Evolutionary conservation across 2,113 vertebrate species (phyloP).

Genomic region (Xerus inauris): DNA sequence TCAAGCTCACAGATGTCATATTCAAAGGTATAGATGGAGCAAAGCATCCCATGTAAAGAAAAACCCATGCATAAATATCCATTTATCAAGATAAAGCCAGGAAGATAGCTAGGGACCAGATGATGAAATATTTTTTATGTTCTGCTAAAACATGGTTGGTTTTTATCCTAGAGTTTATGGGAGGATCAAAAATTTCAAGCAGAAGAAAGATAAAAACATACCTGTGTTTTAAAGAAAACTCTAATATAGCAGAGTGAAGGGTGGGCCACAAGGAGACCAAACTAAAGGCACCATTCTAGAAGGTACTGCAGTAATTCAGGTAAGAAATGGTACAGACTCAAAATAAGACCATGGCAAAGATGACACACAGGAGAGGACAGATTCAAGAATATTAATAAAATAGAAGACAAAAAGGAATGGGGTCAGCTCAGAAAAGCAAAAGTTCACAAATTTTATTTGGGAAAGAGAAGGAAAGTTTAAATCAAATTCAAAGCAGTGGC

Average conservation of each 20-base stretch:
- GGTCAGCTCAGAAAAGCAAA: conserved; percentile 12
- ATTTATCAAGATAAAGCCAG: background rate
- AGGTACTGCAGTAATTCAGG: background rate
- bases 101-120: background rate
- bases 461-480: background rate
- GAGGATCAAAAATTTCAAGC: conserved; percentile 38
- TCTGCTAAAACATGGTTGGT: background rate
- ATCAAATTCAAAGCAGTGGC: background rate
- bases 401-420: background rate
- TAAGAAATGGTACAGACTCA: background rate
- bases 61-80: background rate
- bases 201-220: background rate
- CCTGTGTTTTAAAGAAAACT: background rate
- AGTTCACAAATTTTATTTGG: background rate
- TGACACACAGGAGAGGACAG: background rate
- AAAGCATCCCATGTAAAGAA: background rate
- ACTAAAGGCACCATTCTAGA: background rate
- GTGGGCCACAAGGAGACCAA: background rate
- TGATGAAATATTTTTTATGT: background rate
- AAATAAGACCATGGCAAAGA: background rate
- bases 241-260: background rate
- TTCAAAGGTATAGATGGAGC: background rate
- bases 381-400: conserved; percentile 39
- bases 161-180: background rate
- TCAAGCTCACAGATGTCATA: background rate